These are phyloP conservation scores for Aphelenchoides besseyi DNA, from an alignment of 1,140 invertebrate genomes.

Conservation along the genomic window DNA sequence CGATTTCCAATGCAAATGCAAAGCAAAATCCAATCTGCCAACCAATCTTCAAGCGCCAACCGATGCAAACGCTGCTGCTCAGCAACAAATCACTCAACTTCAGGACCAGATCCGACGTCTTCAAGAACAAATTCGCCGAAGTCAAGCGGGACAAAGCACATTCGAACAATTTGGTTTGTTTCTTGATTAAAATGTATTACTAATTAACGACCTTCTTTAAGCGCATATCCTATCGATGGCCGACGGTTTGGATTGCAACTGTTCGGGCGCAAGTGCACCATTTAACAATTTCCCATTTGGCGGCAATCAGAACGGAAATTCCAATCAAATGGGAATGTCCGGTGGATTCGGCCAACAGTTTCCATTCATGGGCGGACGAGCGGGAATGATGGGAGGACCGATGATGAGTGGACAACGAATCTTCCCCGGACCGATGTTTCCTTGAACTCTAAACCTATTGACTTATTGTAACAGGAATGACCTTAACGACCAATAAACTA, in stretches of 20 bases:
- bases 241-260: conserved; percentile 47
- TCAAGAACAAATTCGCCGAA: conserved; percentile 41
- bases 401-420: conserved; percentile 12
- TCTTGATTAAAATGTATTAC: conserved; percentile 3
- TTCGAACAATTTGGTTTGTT: conserved; percentile 50
- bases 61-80: conserved; percentile 41
- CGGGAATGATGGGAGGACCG: neutral
- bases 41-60: conserved; percentile 19
- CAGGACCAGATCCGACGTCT: conserved; percentile 46
- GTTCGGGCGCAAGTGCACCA: conserved; percentile 39
- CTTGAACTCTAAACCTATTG: conserved; percentile 13
- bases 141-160: conserved; percentile 39
- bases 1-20: conserved; percentile 49
- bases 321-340: too few species aligned
- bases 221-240: conserved; percentile 44
- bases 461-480: conserved; percentile 2
- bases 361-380: conserved; percentile 12
- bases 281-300: conserved; percentile 23
- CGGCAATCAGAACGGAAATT: neutral
- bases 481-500: neutral
- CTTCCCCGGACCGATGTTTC: conserved; percentile 12
- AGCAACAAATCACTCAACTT: conserved; percentile 46
- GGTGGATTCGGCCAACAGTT: neutral
- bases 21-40: conserved; percentile 44
- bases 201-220: conserved; percentile 19